Evolutionary conservation across 2,113 vertebrate genomes (phyloP), one percentile per base, ranked within the genome.

Genomic region (Cephalopterus ornatus): DNA sequence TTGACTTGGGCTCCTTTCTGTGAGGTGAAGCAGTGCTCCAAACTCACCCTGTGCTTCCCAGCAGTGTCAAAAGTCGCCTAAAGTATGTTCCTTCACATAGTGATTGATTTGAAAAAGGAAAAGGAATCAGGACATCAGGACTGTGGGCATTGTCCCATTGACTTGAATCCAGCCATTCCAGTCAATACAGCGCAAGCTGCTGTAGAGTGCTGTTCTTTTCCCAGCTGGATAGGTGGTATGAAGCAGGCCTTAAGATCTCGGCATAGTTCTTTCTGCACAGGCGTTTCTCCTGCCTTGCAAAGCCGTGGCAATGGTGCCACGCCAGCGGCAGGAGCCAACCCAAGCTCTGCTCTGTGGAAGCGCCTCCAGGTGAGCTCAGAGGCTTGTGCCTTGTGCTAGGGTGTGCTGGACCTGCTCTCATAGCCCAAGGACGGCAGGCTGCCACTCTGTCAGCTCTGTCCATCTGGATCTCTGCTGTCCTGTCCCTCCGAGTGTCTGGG

Each of bases 331-430:
- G 75, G 41, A 84, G 22, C n/a, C 62, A 80, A 66, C 70, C 37
- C 49, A 39, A 53, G 8, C 11, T 55, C 15, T 65, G 3, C 56
- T 33, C 26, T 37, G 9, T 14, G 66, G 46, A 52, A 41, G 22
- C 52, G 8, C 3, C 50, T 66, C 53, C 19, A 42, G 9, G 28
- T 39, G 58, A 61, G 14, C 33, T 68, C 22, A 8, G 27, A 50
- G 35, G 30, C 26, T 59, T 0, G 0, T 1, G 1, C 30, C 0
- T 66, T n/a, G n/a, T n/a, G n/a, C n/a, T n/a, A n/a, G 61, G 41
- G 30, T 5, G 0, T 5, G 32, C 33, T 22, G 26, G 22, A 27
- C 5, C 22, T 2, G 4, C 44, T 61, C 21, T 46, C 37, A 13
- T 44, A 56, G 53, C 26, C 24, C 14, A 27, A 30, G 44, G 37